These are phyloP conservation scores for Gymnocheta viridis DNA, from an alignment of 2,888 invertebrate species.

Conservation along the genomic window DNA sequence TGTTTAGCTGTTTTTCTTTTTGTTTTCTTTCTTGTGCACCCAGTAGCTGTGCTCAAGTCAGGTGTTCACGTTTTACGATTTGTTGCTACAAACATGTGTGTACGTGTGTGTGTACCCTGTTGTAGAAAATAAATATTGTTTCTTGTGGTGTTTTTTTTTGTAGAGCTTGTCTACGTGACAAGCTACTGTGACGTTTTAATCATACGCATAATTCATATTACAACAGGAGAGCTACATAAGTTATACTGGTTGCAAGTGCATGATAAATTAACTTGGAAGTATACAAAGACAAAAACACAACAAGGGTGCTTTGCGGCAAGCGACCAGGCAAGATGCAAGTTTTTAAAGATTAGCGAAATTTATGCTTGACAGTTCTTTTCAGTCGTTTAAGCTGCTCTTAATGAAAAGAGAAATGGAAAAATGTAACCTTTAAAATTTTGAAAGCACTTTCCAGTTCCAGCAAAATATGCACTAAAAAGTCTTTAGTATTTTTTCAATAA, in stretches of 20 bases:
- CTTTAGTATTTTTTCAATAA: too few species aligned
- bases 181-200: slow-evolving; percentile 79
- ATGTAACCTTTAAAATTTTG: too few species aligned
- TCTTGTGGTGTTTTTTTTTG: neutral
- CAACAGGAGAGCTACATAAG: slow-evolving; percentile 23
- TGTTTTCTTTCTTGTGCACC: neutral
- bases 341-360: too few species aligned
- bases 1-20: neutral
- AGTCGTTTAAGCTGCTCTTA: too few species aligned
- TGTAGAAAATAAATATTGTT: slow-evolving; percentile 7
- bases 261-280: slow-evolving; percentile 31
- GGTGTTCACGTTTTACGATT: slow-evolving; percentile 52
- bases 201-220: slow-evolving; percentile 79
- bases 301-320: neutral
- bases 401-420: too few species aligned
- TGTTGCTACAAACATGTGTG: slow-evolving; percentile 8
- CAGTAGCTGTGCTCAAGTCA: slow-evolving; percentile 55
- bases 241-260: slow-evolving; percentile 34
- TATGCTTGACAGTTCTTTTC: too few species aligned
- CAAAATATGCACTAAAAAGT: too few species aligned
- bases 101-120: too few species aligned
- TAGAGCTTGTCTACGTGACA: slow-evolving; percentile 68
- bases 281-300: neutral
- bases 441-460: too few species aligned
- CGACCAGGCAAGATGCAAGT: neutral